A percentile compares a stretch with the other conserved stretches of the same genome.
These are phyloP conservation scores for Lerista edwardsae DNA, from an alignment of 2,797 vertebrate genomes.

Conservation along the genomic window DNA sequence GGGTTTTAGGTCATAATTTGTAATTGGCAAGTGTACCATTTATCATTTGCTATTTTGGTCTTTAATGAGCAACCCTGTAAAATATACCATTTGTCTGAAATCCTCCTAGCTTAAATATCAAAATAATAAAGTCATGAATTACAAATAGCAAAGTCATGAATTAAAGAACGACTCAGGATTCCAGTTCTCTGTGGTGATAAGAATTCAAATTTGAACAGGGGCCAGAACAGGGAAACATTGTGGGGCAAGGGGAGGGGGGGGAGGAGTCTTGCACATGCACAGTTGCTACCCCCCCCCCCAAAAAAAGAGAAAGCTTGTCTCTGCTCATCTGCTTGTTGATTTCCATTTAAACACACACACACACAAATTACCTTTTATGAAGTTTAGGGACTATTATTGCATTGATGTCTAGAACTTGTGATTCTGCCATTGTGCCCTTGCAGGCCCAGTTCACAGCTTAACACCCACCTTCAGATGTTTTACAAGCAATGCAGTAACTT, in stretches of 20 bases:
- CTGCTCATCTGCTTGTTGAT: background rate
- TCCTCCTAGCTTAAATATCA: slow-evolving; percentile 34
- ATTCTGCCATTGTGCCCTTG: background rate
- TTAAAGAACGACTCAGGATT: slow-evolving; percentile 38
- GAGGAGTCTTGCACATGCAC: background rate
- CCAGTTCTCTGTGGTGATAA: slow-evolving; percentile 13
- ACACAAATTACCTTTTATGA: background rate
- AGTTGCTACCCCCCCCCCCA: background rate
- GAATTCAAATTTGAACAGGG: slow-evolving; percentile 27
- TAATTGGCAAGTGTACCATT: slow-evolving; percentile 13
- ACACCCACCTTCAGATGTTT: background rate
- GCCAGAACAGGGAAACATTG: background rate
- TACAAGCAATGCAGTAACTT: background rate
- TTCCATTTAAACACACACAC: background rate
- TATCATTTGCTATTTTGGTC: slow-evolving; percentile 28
- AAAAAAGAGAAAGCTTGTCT: background rate
- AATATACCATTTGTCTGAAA: slow-evolving; percentile 26
- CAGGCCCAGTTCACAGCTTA: background rate
- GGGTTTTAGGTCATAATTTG: slow-evolving; percentile 5
- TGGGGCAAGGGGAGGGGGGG: background rate
- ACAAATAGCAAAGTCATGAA: slow-evolving; percentile 42
- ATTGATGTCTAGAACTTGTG: background rate
- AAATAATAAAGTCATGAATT: slow-evolving; percentile 46
- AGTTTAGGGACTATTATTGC: background rate
- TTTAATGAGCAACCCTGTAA: slow-evolving; percentile 31